A percentile compares a stretch with the other conserved stretches of the same genome.
Conservation (phyloP, 2,888 invertebrate species). For the Leucophenga maculata region DNA sequence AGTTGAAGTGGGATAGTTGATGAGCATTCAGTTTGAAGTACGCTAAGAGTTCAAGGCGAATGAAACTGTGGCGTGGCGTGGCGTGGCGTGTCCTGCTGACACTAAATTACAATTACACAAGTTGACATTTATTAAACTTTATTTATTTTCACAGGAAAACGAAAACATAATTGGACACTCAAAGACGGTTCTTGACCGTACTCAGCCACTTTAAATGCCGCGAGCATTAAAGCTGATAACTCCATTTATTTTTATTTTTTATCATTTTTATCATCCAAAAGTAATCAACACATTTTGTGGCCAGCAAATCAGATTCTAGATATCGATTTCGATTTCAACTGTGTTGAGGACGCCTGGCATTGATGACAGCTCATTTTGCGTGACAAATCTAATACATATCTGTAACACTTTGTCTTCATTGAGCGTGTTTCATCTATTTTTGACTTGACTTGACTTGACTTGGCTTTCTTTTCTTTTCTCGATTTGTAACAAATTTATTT, state of each 20-base stretch:
- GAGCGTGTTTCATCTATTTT: neutral
- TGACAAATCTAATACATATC: constrained; percentile 21
- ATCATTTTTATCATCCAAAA: neutral
- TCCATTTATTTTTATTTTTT: no score
- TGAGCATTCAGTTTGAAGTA: no score
- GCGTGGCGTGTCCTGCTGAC: constrained; percentile 53
- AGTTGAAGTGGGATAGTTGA: neutral
- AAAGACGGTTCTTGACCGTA: no score
- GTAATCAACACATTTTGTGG: constrained; percentile 1
- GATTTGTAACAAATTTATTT: constrained; percentile 24
- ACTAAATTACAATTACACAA: constrained; percentile 60
- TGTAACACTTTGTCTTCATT: constrained; percentile 13
- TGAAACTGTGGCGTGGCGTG: constrained; percentile 41
- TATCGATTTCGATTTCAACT: neutral
- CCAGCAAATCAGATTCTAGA: neutral
- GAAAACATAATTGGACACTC: neutral
- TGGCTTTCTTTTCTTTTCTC: neutral
- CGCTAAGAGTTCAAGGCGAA: neutral
- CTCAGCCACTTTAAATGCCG: no score
- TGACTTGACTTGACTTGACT: constrained; percentile 2
- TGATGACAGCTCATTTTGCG: constrained; percentile 21
- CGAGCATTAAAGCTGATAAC: no score
- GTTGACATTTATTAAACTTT: constrained; percentile 23
- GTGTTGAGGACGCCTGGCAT: constrained; percentile 1
- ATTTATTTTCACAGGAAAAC: constrained; percentile 13